Base-by-base conservation (phyloP, 2,113 vertebrate genomes). In the Penelope pileata region DNA sequence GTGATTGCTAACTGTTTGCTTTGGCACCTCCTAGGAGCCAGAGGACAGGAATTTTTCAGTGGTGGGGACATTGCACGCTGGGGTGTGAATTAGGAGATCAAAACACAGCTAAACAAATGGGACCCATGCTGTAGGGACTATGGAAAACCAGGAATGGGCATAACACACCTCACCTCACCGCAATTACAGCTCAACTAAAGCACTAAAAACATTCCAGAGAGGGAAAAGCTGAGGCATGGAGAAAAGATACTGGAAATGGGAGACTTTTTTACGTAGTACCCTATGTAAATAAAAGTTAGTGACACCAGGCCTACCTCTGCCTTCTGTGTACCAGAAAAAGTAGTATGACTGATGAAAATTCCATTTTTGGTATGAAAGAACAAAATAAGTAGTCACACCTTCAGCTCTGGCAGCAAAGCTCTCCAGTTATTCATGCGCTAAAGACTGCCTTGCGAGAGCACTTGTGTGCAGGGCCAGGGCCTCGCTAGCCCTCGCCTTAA, bases 41-140 rank as follows among this genome's bases (percentile, higher is more conserved):
- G 93, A 93, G 90, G 60, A 74, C 12, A 93, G 91, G 90, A 95
- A 94, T 96, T 86, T 95, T 91, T 94, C 82, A n/a, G 92, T 94
- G 90, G 47, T 1, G 0, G 76, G 85, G 88, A 90, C 68, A 26
- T 78, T 88, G 93, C 94, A 88, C 85, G 68, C 92, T 8, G 40
- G 72, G 69, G 86, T 94, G 95, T 94, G 94, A 96, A 96, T 86
- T 78, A 83, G 88, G 80, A 94, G 93, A 94, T 96, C 79, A 96
- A 96, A 97, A 96, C 92, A 82, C 74, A 86, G 69, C 90, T 83
- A 93, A 95, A 90, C 86, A 90, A 96, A 95, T 90, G 93, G 68
- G 36, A 93, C 30, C 36, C 91, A 0, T 34, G 72, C 72, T 86
- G 84, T 1, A 91, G 60, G 83, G 76, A 43, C 0, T 45, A 53